phyloP scores from a whole-genome alignment of 1,140 invertebrate species.

The Anastatus disparis region DNA sequence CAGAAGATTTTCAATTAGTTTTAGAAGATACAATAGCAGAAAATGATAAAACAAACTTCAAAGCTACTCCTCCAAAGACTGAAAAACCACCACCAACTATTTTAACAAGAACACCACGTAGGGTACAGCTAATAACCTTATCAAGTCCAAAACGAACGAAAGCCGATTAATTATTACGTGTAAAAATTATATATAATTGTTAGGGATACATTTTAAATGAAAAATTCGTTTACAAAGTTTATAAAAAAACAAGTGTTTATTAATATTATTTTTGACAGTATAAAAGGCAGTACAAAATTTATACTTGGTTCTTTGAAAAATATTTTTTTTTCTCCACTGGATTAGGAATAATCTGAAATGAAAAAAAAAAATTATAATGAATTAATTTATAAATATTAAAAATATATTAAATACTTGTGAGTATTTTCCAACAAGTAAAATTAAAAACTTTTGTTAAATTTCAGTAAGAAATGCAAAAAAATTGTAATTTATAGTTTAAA shows the following conservation, averaged over 20 bases:
- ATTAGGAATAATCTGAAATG: constrained; percentile 63
- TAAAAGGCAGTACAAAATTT: constrained; percentile 35
- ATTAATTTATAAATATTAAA: constrained; percentile 26
- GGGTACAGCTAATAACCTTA: constrained; percentile 78
- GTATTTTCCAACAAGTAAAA: constrained; percentile 19
- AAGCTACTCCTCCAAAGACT: constrained; percentile 52
- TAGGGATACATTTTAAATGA: background rate
- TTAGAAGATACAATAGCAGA: constrained; percentile 69
- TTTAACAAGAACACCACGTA: constrained; percentile 70
- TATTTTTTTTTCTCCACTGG: constrained; percentile 79
- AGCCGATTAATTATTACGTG: constrained; percentile 24
- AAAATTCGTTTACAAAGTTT: constrained; percentile 1
- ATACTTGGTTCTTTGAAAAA: constrained; percentile 68
- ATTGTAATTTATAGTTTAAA: background rate
- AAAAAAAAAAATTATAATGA: constrained; percentile 15
- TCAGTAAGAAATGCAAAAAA: background rate
- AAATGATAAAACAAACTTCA: constrained; percentile 45
- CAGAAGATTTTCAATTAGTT: constrained; percentile 75
- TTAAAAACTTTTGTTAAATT: background rate
- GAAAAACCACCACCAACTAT: constrained; percentile 43
- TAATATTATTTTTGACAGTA: constrained; percentile 19
- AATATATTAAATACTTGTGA: constrained; percentile 30
- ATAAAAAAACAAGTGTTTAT: constrained; percentile 32
- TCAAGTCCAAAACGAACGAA: constrained; percentile 78
- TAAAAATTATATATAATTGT: constrained; percentile 8